A percentile compares a stretch with the other conserved stretches of the same genome.
These are phyloP conservation scores for Pantherophis vulpinus DNA, from an alignment of 2,797 vertebrate species.

Conservation along the genomic window DNA sequence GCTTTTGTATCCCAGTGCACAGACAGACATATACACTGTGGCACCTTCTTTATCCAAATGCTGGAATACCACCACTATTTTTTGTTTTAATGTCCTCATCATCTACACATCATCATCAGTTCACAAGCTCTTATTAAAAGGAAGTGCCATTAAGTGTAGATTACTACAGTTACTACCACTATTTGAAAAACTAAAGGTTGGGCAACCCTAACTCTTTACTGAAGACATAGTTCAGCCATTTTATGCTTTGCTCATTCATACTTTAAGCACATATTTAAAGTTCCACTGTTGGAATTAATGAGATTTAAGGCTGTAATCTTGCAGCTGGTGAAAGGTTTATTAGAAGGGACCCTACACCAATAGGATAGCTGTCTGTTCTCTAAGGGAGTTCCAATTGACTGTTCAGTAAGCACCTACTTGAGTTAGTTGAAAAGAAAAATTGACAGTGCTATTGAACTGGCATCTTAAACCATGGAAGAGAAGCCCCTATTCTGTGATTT, in stretches of 20 bases:
- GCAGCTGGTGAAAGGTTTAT: background rate
- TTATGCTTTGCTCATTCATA: background rate
- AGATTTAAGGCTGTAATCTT: background rate
- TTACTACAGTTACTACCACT: background rate
- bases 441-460: background rate
- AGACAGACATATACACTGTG: background rate
- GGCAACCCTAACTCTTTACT: background rate
- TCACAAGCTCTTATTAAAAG: background rate
- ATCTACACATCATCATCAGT: background rate
- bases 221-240: background rate
- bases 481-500: slow-evolving; percentile 47
- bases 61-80: background rate
- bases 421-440: slow-evolving; percentile 32
- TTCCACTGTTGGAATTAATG: background rate
- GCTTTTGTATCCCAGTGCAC: background rate
- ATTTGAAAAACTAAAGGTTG: background rate
- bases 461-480: slow-evolving; percentile 40
- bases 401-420: slow-evolving; percentile 6
- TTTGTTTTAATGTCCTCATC: background rate
- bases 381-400: background rate
- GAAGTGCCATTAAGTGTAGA: too few relatives aligned
- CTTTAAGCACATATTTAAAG: background rate
- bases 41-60: background rate
- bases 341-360: background rate
- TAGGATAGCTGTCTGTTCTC: background rate